Base-by-base conservation (phyloP, 2,888 invertebrate species). In the Steinernema scapterisci region DNA sequence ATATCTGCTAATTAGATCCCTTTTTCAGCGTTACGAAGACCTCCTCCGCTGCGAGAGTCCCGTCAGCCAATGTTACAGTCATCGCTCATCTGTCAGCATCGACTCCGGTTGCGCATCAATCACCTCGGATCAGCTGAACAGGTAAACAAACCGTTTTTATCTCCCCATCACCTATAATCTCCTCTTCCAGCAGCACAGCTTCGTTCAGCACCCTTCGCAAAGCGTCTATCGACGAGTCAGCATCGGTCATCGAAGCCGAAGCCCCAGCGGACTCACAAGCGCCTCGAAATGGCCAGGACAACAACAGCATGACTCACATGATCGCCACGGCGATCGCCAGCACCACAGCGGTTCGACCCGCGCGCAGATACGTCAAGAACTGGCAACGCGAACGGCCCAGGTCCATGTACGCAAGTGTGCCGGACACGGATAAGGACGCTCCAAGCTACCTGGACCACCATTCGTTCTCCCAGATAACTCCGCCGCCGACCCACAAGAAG, bases 251-350 rank as follows among this genome's bases (percentile, higher is more conserved):
- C 16, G 63, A 63, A 38, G 13, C 16, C 11, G 31, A 31, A 13
- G 48, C 5, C 16, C 16, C 45, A 7, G 45, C 45, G 45, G 38
- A 38, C 9, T 38, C 38, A 9, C 38, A 38, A n/a, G n/a, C n/a
- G 38, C 11, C 52, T 11, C 23, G 11, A 11, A 19, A 52, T n/a
- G 11, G 23, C 2, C 19, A n/a, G 21, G 16, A 11, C 31, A 25
- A 63, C 63, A 31, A 38, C 31, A 63, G 63, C 63, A 63, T 63
- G 63, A 63, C 31, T 63, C 63, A 63, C 63, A 63, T 63, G 63
- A 63, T 63, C 21, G 63, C 63, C 25, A 63, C 63, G 63, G 63
- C 63, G 16, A 63, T 63, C 63, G 63, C 63, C 31, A 63, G 63
- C 63, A 63, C 63, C 63, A 63, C 63, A 25, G 63, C 63, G 16